A percentile compares a stretch with the other conserved stretches of the same genome.
phyloP scores from a whole-genome alignment of 1,140 invertebrate species.

The Leptopilina boulardi region DNA sequence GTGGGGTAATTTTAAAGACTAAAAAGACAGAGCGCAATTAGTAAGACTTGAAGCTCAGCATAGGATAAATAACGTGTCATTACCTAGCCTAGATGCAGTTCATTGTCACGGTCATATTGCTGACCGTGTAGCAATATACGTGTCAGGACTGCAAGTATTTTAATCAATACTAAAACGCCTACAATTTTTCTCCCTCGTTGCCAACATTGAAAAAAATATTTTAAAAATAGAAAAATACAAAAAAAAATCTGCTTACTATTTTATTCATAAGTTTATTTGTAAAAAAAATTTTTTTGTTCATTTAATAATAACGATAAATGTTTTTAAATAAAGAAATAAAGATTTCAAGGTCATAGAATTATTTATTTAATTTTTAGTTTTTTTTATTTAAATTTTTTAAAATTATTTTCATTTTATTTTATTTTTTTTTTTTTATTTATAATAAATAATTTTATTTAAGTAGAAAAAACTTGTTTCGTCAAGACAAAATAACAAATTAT shows the following conservation, averaged over 20 bases:
- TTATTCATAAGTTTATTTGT: too few species aligned
- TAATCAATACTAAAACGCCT: conserved; percentile 33
- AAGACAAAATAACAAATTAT: too few species aligned
- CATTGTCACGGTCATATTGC: conserved; percentile 55
- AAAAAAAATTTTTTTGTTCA: too few species aligned
- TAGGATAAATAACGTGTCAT: conserved; percentile 26
- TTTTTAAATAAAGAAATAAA: too few species aligned
- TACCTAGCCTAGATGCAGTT: conserved; percentile 41
- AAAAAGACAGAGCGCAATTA: neutral
- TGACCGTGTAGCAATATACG: conserved; percentile 38
- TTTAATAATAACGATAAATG: too few species aligned
- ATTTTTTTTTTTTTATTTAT: too few species aligned
- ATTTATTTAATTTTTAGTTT: too few species aligned
- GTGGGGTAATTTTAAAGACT: neutral
- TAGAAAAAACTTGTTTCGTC: too few species aligned
- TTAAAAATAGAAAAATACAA: neutral
- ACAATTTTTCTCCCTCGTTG: neutral
- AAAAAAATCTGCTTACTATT: neutral
- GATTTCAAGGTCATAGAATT: too few species aligned
- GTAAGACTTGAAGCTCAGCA: neutral
- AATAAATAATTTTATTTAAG: too few species aligned
- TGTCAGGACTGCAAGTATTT: conserved; percentile 39
- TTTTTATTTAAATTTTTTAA: too few species aligned
- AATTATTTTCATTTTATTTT: too few species aligned
- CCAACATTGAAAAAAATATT: neutral